Percentiles rank a stretch among this genome's conserved stretches.
Evolutionary conservation across 2,113 vertebrate genomes (phyloP).

Genomic region (Oreochromis aureus): DNA sequence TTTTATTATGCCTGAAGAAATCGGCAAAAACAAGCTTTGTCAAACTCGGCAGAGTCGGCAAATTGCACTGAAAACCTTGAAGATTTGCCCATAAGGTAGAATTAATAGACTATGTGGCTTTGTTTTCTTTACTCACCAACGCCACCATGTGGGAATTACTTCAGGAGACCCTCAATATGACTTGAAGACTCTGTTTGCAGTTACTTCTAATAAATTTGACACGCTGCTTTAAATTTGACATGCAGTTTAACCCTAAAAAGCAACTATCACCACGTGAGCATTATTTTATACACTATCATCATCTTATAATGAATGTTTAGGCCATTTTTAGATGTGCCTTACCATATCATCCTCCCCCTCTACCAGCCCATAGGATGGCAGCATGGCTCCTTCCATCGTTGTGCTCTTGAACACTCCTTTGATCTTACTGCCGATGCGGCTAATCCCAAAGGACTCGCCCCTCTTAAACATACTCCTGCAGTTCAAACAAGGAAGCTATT

Average conservation of each 20-base stretch:
- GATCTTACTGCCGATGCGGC: constrained; percentile 94
- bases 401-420: constrained; percentile 98
- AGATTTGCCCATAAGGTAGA: not conserved
- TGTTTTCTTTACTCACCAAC: not conserved
- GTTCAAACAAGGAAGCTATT: not conserved
- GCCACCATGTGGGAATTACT: constrained; percentile 23
- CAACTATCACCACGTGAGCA: not conserved
- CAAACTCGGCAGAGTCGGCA: not conserved
- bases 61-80: not conserved
- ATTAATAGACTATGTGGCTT: not conserved
- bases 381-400: constrained; percentile 95
- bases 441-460: constrained; percentile 93
- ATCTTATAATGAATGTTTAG: not conserved
- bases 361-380: constrained; percentile 84
- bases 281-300: not conserved
- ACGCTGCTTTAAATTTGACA: not conserved
- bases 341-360: constrained; percentile 94
- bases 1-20: not conserved
- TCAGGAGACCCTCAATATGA: not conserved
- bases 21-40: not conserved
- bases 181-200: not conserved
- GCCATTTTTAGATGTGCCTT: constrained; percentile 35
- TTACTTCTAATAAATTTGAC: not conserved
- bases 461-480: constrained; percentile 87
- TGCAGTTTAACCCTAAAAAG: not conserved